Conservation (phyloP, 1,140 invertebrate genomes). For the Pogonomyrmex barbatus region DNA sequence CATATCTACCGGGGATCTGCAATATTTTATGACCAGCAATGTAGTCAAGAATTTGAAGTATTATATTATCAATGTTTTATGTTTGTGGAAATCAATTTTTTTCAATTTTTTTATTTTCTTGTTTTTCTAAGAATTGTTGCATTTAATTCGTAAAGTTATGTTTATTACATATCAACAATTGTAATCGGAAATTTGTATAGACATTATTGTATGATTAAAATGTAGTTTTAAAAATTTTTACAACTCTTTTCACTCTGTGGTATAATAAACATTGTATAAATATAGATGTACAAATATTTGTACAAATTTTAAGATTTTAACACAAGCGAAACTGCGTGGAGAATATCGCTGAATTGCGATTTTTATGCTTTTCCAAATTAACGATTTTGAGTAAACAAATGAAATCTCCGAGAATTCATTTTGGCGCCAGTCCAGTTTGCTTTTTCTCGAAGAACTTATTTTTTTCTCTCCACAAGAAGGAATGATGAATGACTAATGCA, state of each 20-base stretch:
- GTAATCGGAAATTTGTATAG: not conserved
- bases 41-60: not conserved
- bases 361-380: not conserved
- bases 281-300: not conserved
- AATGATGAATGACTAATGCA: not conserved
- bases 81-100: not conserved
- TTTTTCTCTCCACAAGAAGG: not conserved
- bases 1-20: not conserved
- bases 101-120: not conserved
- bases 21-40: not conserved
- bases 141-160: slow-evolving; percentile 9
- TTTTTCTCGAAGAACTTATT: slow-evolving; percentile 1
- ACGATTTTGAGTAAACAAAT: slow-evolving; percentile 2
- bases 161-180: not conserved
- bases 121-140: not conserved
- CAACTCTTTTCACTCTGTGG: not conserved
- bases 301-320: not conserved
- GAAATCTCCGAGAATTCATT: not conserved
- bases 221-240: not conserved
- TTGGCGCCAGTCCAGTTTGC: not conserved
- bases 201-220: slow-evolving; percentile 1
- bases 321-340: not conserved
- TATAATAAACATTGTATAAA: not conserved
- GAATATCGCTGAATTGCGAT: not conserved
- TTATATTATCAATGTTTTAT: slow-evolving; percentile 8